Evolutionary conservation across 2,113 vertebrate genomes (phyloP).

Genomic region (Casuarius casuarius): DNA sequence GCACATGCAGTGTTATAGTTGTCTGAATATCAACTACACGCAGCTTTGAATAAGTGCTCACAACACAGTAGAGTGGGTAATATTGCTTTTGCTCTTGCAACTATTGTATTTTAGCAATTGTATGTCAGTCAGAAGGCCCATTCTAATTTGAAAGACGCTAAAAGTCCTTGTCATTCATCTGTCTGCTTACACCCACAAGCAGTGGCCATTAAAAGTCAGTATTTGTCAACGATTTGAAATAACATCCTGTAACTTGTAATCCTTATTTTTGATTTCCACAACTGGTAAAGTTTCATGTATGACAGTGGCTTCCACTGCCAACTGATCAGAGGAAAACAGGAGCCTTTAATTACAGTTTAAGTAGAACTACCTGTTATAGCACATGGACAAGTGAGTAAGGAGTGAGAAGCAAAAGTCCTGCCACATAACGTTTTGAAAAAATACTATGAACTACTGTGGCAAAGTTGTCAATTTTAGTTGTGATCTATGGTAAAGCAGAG

Average conservation of each 20-base stretch:
- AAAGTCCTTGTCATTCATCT: neutral
- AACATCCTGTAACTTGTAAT: neutral
- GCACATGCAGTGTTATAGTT: rapidly evolving
- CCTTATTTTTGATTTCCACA: neutral
- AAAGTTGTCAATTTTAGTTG: neutral
- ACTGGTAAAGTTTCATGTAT: neutral
- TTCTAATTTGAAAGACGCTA: neutral
- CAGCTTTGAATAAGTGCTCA: neutral
- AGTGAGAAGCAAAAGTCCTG: neutral
- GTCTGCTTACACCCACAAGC: neutral
- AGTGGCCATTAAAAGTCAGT: neutral
- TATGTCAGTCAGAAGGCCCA: neutral
- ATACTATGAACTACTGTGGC: neutral
- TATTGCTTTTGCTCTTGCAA: neutral
- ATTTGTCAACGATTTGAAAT: constrained; percentile 3
- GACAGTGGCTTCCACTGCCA: neutral
- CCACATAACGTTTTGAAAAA: neutral
- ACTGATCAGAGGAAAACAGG: neutral
- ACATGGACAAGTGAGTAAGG: neutral
- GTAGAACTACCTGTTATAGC: neutral
- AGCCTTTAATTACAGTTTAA: neutral
- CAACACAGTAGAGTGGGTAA: neutral
- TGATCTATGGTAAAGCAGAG: neutral
- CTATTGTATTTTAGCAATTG: neutral
- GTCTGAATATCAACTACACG: neutral